These are phyloP conservation scores for Botrylloides violaceus DNA, from an alignment of 23 tunicate species.

Conservation along the genomic window DNA sequence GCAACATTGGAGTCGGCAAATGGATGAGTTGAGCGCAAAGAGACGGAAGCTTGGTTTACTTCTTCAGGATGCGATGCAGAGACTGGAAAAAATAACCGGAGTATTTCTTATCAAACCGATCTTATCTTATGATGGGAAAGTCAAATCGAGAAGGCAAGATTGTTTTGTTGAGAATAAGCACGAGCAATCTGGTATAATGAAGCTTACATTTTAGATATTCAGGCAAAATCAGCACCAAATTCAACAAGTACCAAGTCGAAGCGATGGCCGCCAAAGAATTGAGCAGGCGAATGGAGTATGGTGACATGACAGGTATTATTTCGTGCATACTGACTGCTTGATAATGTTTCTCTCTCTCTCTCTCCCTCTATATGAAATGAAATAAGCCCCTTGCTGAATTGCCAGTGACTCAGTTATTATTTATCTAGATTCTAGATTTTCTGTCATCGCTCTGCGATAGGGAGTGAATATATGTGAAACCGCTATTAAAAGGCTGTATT, in stretches of 20 bases:
- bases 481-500: too few relatives aligned
- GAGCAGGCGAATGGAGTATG: neutral
- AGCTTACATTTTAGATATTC: too few relatives aligned
- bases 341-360: too few relatives aligned
- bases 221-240: conserved; percentile 80
- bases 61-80: conserved; percentile 63
- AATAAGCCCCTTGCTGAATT: too few relatives aligned
- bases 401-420: too few relatives aligned
- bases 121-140: conserved; percentile 60
- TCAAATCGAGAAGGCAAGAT: conserved; percentile 32
- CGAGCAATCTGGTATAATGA: too few relatives aligned
- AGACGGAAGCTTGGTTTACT: conserved; percentile 46
- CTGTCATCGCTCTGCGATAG: too few relatives aligned
- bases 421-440: too few relatives aligned
- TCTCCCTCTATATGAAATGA: too few relatives aligned
- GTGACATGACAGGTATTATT: too few relatives aligned
- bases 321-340: too few relatives aligned
- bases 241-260: conserved; percentile 75
- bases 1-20: conserved; percentile 60
- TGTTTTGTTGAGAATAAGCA: neutral
- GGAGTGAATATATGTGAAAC: too few relatives aligned
- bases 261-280: conserved; percentile 61
- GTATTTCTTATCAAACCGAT: conserved; percentile 84
- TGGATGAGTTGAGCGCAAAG: conserved; percentile 74
- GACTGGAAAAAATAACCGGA: conserved; percentile 62